A percentile compares a stretch with the other conserved stretches of the same genome.
These are phyloP conservation scores for Carapus acus DNA, from an alignment of 2,797 vertebrate species.

Conservation along the genomic window DNA sequence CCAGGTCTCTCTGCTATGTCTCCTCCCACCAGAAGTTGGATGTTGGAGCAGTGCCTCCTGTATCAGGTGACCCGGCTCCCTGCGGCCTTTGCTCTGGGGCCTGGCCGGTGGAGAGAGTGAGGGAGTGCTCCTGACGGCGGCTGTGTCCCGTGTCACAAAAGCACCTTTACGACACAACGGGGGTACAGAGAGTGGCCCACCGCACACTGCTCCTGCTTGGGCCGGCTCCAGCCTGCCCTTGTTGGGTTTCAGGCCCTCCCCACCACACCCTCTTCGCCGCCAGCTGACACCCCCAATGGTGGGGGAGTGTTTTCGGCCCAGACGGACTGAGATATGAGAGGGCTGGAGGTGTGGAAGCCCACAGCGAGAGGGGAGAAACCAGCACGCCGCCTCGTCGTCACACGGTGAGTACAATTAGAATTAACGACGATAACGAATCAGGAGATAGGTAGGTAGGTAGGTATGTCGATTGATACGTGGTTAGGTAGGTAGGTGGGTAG, in stretches of 20 bases:
- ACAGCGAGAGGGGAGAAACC: conserved; percentile 58
- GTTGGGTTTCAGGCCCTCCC: conserved; percentile 69
- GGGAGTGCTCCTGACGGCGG: conserved; percentile 55
- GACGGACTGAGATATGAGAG: conserved; percentile 58
- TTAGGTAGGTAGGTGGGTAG: too few relatives aligned
- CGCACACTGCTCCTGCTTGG: conserved; percentile 65
- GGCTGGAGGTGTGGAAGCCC: conserved; percentile 48
- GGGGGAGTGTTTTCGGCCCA: conserved; percentile 50
- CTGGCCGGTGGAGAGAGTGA: conserved; percentile 56
- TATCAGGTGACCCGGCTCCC: conserved; percentile 74
- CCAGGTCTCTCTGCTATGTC: conserved; percentile 59
- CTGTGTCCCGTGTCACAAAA: conserved; percentile 79
- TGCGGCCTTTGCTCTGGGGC: conserved; percentile 62
- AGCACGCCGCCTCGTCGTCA: conserved; percentile 53
- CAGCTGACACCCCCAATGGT: conserved; percentile 55
- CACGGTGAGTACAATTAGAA: conserved; percentile 55
- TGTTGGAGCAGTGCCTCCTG: conserved; percentile 65
- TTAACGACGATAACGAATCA: too few relatives aligned
- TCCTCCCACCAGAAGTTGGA: conserved; percentile 55
- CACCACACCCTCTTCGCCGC: conserved; percentile 35
- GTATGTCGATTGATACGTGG: too few relatives aligned
- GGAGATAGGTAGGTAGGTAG: too few relatives aligned
- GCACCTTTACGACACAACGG: conserved; percentile 73
- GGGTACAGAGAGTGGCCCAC: conserved; percentile 69
- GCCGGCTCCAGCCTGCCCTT: conserved; percentile 53